A percentile compares a stretch with the other conserved stretches of the same genome.
These are phyloP conservation scores for Hyalella azteca DNA, from an alignment of 2,888 invertebrate genomes.

Conservation along the genomic window DNA sequence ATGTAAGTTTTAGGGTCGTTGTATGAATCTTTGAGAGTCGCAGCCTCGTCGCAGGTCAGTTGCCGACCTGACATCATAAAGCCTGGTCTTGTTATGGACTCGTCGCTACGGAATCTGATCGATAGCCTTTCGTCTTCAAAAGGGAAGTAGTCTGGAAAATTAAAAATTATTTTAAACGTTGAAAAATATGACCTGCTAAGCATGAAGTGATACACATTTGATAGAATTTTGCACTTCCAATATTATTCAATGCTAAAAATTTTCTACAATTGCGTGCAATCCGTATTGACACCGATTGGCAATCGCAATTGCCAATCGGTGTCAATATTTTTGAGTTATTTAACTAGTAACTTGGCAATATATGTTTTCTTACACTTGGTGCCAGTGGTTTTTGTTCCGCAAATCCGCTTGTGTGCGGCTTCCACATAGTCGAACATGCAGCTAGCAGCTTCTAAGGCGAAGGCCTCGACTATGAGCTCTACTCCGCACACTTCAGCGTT, in stretches of 20 bases:
- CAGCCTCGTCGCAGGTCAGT: conserved; percentile 39
- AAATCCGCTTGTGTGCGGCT: conserved; percentile 50
- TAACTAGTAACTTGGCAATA: no score
- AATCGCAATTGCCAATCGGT: no score
- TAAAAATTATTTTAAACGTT: no score
- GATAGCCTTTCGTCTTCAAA: conserved; percentile 44
- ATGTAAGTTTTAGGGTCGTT: neutral
- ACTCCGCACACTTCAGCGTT: conserved; percentile 43
- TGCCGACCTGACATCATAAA: conserved; percentile 48
- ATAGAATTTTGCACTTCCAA: no score
- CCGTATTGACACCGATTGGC: no score
- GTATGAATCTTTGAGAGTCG: neutral
- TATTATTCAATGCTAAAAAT: no score
- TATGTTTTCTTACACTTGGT: conserved; percentile 31
- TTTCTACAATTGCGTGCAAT: no score
- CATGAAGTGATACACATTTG: no score
- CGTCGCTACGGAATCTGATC: conserved; percentile 53
- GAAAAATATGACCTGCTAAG: no score
- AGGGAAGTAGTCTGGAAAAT: conserved; percentile 47
- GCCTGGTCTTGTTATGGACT: conserved; percentile 45
- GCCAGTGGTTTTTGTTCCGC: conserved; percentile 40
- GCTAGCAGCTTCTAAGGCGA: conserved; percentile 49
- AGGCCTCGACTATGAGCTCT: conserved; percentile 42
- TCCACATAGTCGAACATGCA: conserved; percentile 58
- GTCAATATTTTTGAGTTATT: no score